Percentiles rank a stretch among this genome's conserved stretches.
phyloP scores from a whole-genome alignment of 1,140 invertebrate genomes.

The Cydia splendana region DNA sequence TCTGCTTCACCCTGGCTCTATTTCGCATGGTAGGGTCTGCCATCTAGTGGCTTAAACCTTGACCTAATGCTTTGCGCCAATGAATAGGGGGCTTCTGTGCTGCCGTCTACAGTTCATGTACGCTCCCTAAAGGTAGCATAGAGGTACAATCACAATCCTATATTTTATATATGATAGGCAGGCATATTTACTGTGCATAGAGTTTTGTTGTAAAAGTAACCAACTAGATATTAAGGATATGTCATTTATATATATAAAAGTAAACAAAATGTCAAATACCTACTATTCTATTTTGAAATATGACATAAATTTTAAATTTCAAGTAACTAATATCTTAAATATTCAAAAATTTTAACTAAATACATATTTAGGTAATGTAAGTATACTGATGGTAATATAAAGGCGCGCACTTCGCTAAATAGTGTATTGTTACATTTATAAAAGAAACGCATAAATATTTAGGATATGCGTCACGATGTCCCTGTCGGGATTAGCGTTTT shows the following conservation, averaged over 20 bases:
- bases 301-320: constrained; percentile 54
- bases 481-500: constrained; percentile 68
- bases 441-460: neutral
- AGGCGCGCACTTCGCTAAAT: constrained; percentile 1
- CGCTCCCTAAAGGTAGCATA: too few relatives aligned
- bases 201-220: neutral
- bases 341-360: neutral
- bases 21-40: too few relatives aligned
- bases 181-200: neutral
- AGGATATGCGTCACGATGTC: constrained; percentile 46
- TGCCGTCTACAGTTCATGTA: too few relatives aligned
- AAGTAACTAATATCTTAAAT: constrained; percentile 46
- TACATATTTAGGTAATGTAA: constrained; percentile 2
- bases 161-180: too few relatives aligned
- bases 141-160: too few relatives aligned
- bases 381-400: constrained; percentile 33
- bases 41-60: too few relatives aligned
- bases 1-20: too few relatives aligned
- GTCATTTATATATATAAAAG: constrained; percentile 23
- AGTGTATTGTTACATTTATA: neutral
- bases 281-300: constrained; percentile 13
- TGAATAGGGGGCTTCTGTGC: too few relatives aligned
- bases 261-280: constrained; percentile 21
- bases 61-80: too few relatives aligned
- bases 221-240: neutral